Conservation (phyloP, 1,140 invertebrate species). For the Liolophura sinensis region DNA sequence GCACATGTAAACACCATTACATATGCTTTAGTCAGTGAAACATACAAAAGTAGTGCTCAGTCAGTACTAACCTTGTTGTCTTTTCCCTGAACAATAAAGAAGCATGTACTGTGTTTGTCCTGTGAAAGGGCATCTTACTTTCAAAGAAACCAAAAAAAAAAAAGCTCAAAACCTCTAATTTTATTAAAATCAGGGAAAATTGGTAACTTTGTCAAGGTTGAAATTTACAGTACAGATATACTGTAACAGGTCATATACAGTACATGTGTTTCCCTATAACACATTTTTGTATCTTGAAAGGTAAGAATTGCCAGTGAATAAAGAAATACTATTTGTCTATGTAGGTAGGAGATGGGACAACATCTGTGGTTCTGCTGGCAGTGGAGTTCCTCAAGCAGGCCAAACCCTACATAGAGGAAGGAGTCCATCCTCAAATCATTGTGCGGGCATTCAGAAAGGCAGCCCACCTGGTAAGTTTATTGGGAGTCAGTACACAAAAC, state of each 20-base stretch:
- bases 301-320: background rate
- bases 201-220: too few species aligned
- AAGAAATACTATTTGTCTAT: conserved; percentile 19
- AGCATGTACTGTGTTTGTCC: too few species aligned
- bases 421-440: conserved; percentile 92
- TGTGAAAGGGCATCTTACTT: too few species aligned
- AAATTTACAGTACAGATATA: too few species aligned
- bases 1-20: background rate
- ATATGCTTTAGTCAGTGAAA: conserved; percentile 5
- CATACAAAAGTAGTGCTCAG: background rate
- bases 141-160: too few species aligned
- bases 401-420: conserved; percentile 96
- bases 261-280: too few species aligned
- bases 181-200: too few species aligned
- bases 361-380: conserved; percentile 92
- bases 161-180: too few species aligned
- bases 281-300: background rate
- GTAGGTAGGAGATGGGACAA: conserved; percentile 97
- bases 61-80: too few species aligned
- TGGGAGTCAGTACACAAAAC: too few species aligned
- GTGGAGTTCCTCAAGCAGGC: conserved; percentile 95
- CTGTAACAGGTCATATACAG: too few species aligned
- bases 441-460: conserved; percentile 86
- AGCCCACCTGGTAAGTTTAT: conserved; percentile 65
- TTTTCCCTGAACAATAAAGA: too few species aligned